Conservation (phyloP, 2,797 vertebrate genomes). For the Gallinago stenura region DNA sequence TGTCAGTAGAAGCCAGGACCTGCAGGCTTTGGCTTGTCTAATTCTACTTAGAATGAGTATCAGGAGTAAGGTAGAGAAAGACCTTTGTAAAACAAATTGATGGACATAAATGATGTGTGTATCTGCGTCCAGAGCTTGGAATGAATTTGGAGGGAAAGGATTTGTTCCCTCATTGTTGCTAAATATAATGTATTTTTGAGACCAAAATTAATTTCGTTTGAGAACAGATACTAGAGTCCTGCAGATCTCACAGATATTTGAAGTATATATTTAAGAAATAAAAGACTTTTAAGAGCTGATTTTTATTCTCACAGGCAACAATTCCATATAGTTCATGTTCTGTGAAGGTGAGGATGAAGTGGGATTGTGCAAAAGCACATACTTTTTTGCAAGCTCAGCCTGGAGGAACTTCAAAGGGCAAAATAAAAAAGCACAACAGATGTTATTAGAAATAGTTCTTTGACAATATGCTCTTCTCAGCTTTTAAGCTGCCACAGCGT, state of each 20-base stretch:
- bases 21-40: not conserved
- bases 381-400: conserved; percentile 11
- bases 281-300: not conserved
- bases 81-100: not conserved
- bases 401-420: conserved; percentile 46
- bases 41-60: not conserved
- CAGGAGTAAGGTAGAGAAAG: not conserved
- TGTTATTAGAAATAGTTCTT: conserved; percentile 41
- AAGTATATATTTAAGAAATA: not conserved
- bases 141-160: not conserved
- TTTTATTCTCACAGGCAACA: not conserved
- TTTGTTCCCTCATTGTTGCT: not conserved
- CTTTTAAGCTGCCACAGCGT: not conserved
- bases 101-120: fast-evolving
- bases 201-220: not conserved
- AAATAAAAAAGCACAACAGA: not conserved
- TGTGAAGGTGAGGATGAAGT: not conserved
- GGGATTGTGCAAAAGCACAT: not conserved
- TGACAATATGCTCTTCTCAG: conserved; percentile 20
- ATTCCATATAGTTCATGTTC: not conserved
- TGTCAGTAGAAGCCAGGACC: not conserved
- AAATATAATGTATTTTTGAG: not conserved
- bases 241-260: not conserved
- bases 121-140: not conserved
- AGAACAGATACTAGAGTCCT: not conserved